phyloP scores from a whole-genome alignment of 1,140 invertebrate species.

The Agrypnia vestita region DNA sequence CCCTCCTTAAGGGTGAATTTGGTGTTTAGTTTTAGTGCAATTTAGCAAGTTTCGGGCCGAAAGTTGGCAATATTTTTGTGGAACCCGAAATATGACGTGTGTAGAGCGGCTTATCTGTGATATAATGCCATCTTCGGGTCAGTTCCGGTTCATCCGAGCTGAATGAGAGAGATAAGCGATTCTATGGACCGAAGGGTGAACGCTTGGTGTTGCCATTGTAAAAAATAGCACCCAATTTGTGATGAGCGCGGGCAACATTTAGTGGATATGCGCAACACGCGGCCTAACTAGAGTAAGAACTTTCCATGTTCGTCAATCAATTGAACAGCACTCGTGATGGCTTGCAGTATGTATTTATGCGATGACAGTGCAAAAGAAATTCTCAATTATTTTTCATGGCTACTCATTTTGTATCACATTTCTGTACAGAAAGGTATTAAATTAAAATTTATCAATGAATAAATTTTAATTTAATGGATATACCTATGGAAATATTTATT shows the following conservation, averaged over 20 bases:
- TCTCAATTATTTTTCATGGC: no score
- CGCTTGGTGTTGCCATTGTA: constrained; percentile 29
- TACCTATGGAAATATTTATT: no score
- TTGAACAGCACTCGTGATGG: no score
- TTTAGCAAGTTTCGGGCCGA: constrained; percentile 7
- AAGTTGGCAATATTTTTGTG: constrained; percentile 52
- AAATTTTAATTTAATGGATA: no score
- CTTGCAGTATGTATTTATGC: no score
- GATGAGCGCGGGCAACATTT: background rate
- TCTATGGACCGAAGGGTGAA: constrained; percentile 41
- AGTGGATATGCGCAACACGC: no score
- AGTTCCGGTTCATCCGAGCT: constrained; percentile 59
- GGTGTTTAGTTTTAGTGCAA: background rate
- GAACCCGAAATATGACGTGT: constrained; percentile 59
- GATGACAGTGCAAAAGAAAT: no score
- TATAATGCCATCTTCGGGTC: constrained; percentile 60
- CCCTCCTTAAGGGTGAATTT: constrained; percentile 10
- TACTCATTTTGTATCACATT: no score
- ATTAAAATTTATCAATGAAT: no score
- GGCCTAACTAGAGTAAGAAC: no score
- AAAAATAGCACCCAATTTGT: constrained; percentile 39
- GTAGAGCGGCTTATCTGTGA: constrained; percentile 57
- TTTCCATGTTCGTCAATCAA: no score
- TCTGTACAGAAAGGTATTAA: no score
- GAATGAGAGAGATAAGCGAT: constrained; percentile 58